Evolutionary conservation across 2,113 vertebrate genomes (phyloP).

Genomic region (Anser cygnoides): DNA sequence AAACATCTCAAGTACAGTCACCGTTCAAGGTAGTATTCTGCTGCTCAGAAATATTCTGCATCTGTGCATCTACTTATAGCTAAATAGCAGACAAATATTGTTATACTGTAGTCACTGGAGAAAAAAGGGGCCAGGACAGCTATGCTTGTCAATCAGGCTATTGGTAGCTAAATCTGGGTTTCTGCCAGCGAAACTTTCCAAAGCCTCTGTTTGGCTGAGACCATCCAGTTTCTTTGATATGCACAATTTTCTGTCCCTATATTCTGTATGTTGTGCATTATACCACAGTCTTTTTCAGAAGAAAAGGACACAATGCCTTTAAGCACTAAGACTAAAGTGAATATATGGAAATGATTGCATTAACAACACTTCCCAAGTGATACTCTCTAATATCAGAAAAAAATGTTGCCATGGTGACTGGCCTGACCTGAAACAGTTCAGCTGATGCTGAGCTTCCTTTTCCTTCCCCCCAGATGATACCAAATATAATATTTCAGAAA

Average conservation of each 20-base stretch:
- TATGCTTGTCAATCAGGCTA: background rate
- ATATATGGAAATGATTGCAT: conserved; percentile 48
- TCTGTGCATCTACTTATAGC: background rate
- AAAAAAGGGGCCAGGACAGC: background rate
- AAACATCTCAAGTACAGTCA: background rate
- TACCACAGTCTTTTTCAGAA: background rate
- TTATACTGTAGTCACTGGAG: background rate
- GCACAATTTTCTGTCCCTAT: background rate
- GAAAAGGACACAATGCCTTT: background rate
- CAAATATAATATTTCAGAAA: conserved; percentile 8
- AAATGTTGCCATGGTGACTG: conserved; percentile 69
- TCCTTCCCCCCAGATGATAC: background rate
- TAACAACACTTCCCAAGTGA: conserved; percentile 49
- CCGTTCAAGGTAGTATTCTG: background rate
- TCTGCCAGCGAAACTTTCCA: background rate
- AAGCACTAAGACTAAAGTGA: background rate
- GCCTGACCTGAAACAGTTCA: conserved; percentile 52
- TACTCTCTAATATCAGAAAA: conserved; percentile 60
- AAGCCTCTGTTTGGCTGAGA: background rate
- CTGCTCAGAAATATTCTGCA: background rate
- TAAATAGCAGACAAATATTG: background rate
- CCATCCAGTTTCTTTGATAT: background rate
- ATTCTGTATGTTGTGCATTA: background rate
- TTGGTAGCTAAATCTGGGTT: background rate
- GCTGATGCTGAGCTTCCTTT: conserved; percentile 35